phyloP scores from a whole-genome alignment of 1,140 invertebrate species.

The Drosophila watanabei region DNA sequence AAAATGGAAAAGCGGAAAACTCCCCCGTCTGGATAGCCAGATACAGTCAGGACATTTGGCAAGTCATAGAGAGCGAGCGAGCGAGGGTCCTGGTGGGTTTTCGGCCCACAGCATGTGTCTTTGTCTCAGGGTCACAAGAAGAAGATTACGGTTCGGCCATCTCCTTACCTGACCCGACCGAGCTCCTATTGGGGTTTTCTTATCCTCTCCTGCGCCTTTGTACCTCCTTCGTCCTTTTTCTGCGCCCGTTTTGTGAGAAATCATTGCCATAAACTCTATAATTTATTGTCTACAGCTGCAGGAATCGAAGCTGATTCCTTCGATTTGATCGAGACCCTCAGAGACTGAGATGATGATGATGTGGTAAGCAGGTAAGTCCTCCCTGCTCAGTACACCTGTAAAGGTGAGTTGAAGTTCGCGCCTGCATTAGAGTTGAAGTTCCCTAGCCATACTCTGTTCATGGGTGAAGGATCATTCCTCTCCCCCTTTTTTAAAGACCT shows the following conservation, averaged over 20 bases:
- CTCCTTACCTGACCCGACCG: slow-evolving; percentile 48
- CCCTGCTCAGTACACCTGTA: slow-evolving; percentile 57
- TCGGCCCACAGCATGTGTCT: slow-evolving; percentile 44
- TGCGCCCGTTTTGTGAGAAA: slow-evolving; percentile 53
- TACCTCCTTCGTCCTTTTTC: slow-evolving; percentile 53
- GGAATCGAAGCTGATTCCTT: slow-evolving; percentile 37
- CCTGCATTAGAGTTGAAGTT: slow-evolving; percentile 41
- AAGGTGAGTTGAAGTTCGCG: slow-evolving; percentile 40
- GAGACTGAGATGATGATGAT: slow-evolving; percentile 27
- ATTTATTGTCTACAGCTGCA: slow-evolving; percentile 75
- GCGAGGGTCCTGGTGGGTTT: slow-evolving; percentile 32
- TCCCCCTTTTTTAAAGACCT: neutral
- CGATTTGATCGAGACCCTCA: slow-evolving; percentile 32
- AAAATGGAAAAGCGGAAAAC: slow-evolving; percentile 60
- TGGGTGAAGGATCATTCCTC: slow-evolving; percentile 17
- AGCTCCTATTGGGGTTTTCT: slow-evolving; percentile 71
- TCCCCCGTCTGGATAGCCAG: slow-evolving; percentile 22
- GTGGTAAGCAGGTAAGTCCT: slow-evolving; percentile 52
- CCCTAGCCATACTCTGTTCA: slow-evolving; percentile 13
- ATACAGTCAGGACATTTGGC: slow-evolving; percentile 57
- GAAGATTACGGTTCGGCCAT: slow-evolving; percentile 27
- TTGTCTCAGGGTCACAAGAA: slow-evolving; percentile 59
- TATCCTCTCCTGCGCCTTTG: slow-evolving; percentile 34
- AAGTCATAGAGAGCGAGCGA: slow-evolving; percentile 52
- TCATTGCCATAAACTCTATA: slow-evolving; percentile 72